Conservation (phyloP, 2,797 vertebrate species). For the Pachyuromys duprasi region DNA sequence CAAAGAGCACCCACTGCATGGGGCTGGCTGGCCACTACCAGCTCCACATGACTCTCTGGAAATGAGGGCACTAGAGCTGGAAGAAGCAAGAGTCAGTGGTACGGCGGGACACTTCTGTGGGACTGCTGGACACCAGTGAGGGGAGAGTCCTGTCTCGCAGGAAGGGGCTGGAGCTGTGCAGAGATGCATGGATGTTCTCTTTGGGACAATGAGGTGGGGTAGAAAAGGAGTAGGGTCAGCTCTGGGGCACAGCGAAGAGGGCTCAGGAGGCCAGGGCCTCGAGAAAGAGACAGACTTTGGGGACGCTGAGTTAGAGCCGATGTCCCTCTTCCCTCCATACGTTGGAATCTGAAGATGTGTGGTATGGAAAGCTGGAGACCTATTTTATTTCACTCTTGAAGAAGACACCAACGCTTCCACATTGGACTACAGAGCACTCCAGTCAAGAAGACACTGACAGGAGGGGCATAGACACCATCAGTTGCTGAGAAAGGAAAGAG, state of each 20-base stretch:
- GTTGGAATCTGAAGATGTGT: not conserved
- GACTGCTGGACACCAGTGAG: not conserved
- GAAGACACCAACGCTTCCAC: not conserved
- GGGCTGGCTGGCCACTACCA: not conserved
- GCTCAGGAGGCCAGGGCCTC: not conserved
- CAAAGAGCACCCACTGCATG: not conserved
- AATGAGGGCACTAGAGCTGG: not conserved
- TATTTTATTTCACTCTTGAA: conserved; percentile 66
- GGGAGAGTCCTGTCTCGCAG: no score
- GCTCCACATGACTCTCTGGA: no score
- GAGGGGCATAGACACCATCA: conserved; percentile 80
- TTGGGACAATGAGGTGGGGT: not conserved
- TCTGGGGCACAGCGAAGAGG: no score
- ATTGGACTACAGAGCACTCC: not conserved
- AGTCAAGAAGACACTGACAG: conserved; percentile 19
- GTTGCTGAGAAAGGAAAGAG: conserved; percentile 36
- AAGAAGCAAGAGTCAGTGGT: not conserved
- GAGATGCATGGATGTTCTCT: not conserved
- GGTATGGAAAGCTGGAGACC: not conserved
- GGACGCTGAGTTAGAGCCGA: not conserved
- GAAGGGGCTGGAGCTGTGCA: not conserved
- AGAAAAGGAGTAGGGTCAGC: not conserved
- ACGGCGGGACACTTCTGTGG: not conserved
- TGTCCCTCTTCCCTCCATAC: not conserved
- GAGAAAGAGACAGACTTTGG: not conserved